phyloP scores from a whole-genome alignment of 1,140 invertebrate species.

The Sitobion miscanthi region DNA sequence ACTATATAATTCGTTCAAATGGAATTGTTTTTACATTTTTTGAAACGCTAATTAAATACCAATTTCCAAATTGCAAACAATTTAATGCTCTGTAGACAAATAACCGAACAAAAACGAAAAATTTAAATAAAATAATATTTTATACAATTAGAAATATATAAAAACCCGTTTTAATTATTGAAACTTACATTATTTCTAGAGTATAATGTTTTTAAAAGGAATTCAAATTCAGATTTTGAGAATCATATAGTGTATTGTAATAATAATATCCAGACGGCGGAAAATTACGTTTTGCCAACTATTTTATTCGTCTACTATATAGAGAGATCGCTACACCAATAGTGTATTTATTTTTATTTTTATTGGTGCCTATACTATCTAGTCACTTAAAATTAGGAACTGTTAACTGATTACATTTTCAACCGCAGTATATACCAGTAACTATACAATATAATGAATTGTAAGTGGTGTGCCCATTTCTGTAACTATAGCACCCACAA shows the following conservation, averaged over 20 bases:
- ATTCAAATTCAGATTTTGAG: background rate
- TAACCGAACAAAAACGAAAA: background rate
- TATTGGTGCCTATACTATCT: background rate
- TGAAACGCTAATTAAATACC: background rate
- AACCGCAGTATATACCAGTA: background rate
- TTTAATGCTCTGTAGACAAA: background rate
- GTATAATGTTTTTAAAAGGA: background rate
- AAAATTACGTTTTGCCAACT: background rate
- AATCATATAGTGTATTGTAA: background rate
- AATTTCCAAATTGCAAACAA: background rate
- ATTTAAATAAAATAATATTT: background rate
- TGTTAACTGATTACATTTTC: background rate
- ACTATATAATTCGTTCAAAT: background rate
- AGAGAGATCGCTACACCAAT: background rate
- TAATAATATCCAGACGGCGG: background rate
- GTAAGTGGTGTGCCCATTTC: too few species aligned
- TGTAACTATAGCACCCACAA: too few species aligned
- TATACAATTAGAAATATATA: too few species aligned
- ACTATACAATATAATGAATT: too few species aligned
- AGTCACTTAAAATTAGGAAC: background rate
- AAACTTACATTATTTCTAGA: background rate
- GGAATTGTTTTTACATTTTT: background rate
- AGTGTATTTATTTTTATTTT: background rate
- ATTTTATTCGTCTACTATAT: background rate
- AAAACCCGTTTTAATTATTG: background rate